These are phyloP conservation scores for Drosophila parthenogenetica DNA, from an alignment of 2,888 invertebrate species.

Conservation along the genomic window DNA sequence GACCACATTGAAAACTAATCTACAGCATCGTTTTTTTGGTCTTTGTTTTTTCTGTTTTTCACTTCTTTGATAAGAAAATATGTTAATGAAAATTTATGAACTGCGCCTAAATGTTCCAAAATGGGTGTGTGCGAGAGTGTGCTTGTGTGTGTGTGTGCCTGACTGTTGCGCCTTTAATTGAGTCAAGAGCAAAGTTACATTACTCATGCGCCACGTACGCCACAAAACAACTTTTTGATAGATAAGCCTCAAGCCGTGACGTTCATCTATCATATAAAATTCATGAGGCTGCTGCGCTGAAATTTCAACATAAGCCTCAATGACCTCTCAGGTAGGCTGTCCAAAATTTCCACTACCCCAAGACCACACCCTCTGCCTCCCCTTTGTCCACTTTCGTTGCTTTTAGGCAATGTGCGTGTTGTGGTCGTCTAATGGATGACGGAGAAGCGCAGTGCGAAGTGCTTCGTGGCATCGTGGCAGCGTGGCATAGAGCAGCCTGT, in stretches of 20 bases:
- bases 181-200: conserved; percentile 50
- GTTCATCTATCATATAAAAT: conserved; percentile 75
- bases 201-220: conserved; percentile 73
- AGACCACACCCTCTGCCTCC: not conserved
- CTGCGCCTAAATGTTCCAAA: conserved; percentile 31
- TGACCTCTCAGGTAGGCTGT: conserved; percentile 38
- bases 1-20: conserved; percentile 55
- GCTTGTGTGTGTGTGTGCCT: conserved; percentile 15
- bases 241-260: conserved; percentile 68
- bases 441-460: conserved; percentile 16
- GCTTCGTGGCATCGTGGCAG: conserved; percentile 14
- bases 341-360: not conserved
- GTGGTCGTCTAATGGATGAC: conserved; percentile 42
- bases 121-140: conserved; percentile 2
- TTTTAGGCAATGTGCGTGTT: conserved; percentile 56
- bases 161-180: conserved; percentile 47
- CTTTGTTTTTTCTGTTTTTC: conserved; percentile 24
- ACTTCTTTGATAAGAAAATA: conserved; percentile 58
- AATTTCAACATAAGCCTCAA: conserved; percentile 37
- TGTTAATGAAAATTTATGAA: conserved; percentile 50
- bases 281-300: conserved; percentile 62
- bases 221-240: conserved; percentile 59
- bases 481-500: conserved; percentile 11
- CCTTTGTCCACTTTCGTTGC: not conserved
- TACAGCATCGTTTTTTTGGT: conserved; percentile 49